Conservation (phyloP, 2,113 vertebrate genomes). For the Brachypteracias leptosomus region DNA sequence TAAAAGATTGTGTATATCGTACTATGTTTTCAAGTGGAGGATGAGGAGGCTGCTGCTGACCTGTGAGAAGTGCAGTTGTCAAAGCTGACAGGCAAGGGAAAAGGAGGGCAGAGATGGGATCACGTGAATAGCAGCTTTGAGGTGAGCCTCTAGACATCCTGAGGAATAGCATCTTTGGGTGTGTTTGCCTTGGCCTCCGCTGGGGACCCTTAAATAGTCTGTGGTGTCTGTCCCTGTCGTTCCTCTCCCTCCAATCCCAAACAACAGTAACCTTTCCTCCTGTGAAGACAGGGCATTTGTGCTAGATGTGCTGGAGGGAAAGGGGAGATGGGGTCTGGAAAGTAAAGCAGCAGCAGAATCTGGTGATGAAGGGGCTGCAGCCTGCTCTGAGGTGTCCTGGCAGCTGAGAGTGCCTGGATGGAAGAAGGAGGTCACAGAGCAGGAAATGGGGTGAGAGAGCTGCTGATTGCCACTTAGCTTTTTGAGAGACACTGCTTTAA, state of each 20-base stretch:
- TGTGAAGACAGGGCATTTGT: background rate
- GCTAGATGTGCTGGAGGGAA: background rate
- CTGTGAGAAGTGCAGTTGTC: background rate
- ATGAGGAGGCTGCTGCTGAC: background rate
- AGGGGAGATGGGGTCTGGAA: background rate
- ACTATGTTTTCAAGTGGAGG: background rate
- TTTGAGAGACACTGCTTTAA: background rate
- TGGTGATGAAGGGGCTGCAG: background rate
- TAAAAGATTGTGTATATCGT: background rate
- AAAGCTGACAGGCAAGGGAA: background rate
- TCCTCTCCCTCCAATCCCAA: background rate
- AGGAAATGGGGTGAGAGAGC: background rate
- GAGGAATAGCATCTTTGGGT: background rate
- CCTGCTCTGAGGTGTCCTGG: background rate
- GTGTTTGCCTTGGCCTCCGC: background rate
- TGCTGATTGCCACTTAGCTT: background rate
- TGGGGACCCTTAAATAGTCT: background rate
- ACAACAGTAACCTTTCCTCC: background rate
- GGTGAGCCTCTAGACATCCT: fast-evolving
- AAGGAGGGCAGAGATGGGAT: background rate
- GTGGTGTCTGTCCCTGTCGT: too few species aligned
- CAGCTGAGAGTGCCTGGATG: background rate
- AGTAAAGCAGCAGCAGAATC: background rate
- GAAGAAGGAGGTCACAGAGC: background rate
- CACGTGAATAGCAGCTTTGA: background rate